These are phyloP conservation scores for Tachysurus vachellii DNA, from an alignment of 2,113 vertebrate species.

Conservation along the genomic window DNA sequence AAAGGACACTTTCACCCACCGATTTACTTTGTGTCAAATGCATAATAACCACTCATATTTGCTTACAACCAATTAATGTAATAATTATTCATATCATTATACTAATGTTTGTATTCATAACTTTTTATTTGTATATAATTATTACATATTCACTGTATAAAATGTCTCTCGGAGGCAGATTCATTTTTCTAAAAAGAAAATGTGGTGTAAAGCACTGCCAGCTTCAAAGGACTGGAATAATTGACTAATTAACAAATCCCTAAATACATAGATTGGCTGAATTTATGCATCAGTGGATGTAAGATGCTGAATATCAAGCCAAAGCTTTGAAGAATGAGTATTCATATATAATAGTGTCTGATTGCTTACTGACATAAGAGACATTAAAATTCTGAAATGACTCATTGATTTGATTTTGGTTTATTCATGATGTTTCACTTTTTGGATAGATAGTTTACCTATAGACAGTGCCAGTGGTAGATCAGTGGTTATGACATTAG, in stretches of 20 bases:
- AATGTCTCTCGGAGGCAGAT: not conserved
- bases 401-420: not conserved
- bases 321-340: not conserved
- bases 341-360: not conserved
- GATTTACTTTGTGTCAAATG: not conserved
- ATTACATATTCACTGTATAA: not conserved
- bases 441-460: not conserved
- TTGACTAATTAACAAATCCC: not conserved
- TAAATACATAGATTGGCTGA: not conserved
- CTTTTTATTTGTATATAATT: not conserved
- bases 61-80: not conserved
- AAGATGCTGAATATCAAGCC: not conserved
- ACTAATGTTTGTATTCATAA: not conserved
- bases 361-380: not conserved
- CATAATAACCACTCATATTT: not conserved
- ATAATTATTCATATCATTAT: not conserved
- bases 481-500: no score
- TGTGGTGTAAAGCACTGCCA: no score
- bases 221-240: slow-evolving; percentile 4
- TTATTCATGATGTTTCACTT: not conserved
- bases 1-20: slow-evolving; percentile 1
- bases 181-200: not conserved
- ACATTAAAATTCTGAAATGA: not conserved
- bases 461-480: not conserved
- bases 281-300: not conserved